Percentiles rank a stretch among this genome's conserved stretches.
These are phyloP conservation scores for Latrodectus elegans DNA, from an alignment of 2,888 invertebrate genomes.

Conservation along the genomic window DNA sequence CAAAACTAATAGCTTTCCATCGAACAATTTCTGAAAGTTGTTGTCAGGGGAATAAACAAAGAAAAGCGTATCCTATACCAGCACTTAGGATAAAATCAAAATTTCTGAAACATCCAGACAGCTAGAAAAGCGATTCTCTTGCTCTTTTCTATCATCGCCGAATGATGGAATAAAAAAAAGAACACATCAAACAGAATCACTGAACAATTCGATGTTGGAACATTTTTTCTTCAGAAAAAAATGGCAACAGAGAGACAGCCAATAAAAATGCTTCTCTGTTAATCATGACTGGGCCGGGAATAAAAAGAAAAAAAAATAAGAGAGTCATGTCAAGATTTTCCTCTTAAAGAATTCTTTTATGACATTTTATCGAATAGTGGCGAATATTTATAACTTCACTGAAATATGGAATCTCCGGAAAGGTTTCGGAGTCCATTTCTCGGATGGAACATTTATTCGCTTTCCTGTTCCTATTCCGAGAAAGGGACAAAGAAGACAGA, in stretches of 20 bases:
- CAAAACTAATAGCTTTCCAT: too few relatives aligned
- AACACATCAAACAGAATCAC: conserved; percentile 45
- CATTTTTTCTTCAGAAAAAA: neutral
- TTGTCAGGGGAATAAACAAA: conserved; percentile 24
- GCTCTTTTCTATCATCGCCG: neutral
- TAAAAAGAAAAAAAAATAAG: conserved; percentile 28
- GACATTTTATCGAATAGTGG: conserved; percentile 60
- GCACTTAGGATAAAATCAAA: conserved; percentile 38
- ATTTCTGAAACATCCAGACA: neutral
- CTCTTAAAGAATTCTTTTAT: conserved; percentile 56
- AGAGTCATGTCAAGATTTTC: conserved; percentile 52
- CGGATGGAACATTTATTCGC: conserved; percentile 38
- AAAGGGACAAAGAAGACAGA: conserved; percentile 4
- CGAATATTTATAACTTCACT: conserved; percentile 60
- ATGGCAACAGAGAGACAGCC: neutral
- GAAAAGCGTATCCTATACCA: conserved; percentile 20
- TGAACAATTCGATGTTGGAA: conserved; percentile 39
- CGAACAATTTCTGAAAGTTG: too few relatives aligned
- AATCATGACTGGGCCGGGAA: conserved; percentile 31
- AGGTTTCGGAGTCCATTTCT: conserved; percentile 49
- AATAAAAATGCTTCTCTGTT: conserved; percentile 35
- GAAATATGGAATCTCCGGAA: conserved; percentile 51
- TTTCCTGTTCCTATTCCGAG: neutral
- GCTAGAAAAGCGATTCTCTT: neutral
- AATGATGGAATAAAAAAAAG: conserved; percentile 1